Conservation (phyloP, 2,797 vertebrate genomes). For the Knipowitschia caucasica region DNA sequence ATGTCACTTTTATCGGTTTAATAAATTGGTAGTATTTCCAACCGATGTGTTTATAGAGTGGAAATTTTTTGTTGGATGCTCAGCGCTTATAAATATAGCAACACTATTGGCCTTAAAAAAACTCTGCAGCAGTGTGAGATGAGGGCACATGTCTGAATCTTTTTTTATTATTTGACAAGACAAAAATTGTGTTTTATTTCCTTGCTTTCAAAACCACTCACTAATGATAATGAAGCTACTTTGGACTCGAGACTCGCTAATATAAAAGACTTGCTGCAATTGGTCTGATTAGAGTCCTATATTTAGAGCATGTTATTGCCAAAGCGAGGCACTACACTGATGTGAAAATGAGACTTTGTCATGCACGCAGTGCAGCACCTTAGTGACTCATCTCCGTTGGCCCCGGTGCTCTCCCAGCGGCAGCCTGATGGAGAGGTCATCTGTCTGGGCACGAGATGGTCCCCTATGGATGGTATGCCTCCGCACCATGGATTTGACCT, state of each 20-base stretch:
- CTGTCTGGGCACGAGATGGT: constrained; percentile 39
- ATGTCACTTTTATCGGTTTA: no score
- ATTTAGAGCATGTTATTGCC: constrained; percentile 36
- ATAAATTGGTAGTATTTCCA: no score
- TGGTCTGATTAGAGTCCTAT: constrained; percentile 36
- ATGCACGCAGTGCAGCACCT: constrained; percentile 30
- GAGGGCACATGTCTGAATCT: no score
- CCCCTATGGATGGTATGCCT: constrained; percentile 11
- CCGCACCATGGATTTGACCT: constrained; percentile 29
- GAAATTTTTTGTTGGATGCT: no score
- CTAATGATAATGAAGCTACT: background rate
- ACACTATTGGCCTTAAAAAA: no score
- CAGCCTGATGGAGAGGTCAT: constrained; percentile 40
- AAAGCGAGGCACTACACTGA: constrained; percentile 45
- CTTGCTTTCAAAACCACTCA: no score
- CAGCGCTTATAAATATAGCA: no score
- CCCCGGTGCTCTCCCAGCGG: constrained; percentile 45
- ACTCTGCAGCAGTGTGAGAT: no score
- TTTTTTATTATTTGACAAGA: no score
- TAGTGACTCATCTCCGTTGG: constrained; percentile 53
- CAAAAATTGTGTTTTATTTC: no score
- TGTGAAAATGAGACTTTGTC: constrained; percentile 54
- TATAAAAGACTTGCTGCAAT: constrained; percentile 1
- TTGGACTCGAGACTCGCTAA: background rate
- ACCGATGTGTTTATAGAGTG: no score